Percentiles rank a stretch among this genome's conserved stretches.
phyloP scores from a whole-genome alignment of 1,140 invertebrate genomes.

The Bathynomus jamesi region DNA sequence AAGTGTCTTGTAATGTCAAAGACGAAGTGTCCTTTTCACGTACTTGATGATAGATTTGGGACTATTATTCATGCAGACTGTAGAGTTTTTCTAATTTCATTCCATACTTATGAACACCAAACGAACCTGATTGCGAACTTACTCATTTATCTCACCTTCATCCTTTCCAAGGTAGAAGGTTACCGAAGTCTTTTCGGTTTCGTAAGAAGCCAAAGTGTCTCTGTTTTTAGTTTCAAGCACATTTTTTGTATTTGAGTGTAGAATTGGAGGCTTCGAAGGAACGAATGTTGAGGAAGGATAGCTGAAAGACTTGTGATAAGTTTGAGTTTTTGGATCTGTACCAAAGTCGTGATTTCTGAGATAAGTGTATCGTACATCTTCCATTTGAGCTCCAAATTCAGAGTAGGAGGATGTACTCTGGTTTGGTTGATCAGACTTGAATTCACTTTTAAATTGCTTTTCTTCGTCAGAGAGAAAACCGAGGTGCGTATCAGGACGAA shows the following conservation, averaged over 20 bases:
- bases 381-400: background rate
- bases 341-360: background rate
- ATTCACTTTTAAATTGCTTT: background rate
- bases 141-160: conserved; percentile 66
- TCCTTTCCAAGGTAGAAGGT: conserved; percentile 54
- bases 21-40: too few relatives aligned
- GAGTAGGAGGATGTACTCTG: background rate
- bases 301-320: background rate
- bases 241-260: background rate
- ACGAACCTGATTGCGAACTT: conserved; percentile 48
- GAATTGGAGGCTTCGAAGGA: background rate
- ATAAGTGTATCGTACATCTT: background rate
- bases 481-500: conserved; percentile 36
- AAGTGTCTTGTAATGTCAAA: too few relatives aligned
- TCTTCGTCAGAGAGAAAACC: conserved; percentile 21
- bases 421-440: too few relatives aligned
- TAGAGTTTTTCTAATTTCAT: too few relatives aligned
- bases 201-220: background rate
- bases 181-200: conserved; percentile 11
- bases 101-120: too few relatives aligned
- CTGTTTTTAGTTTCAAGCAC: background rate
- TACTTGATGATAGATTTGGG: too few relatives aligned
- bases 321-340: background rate
- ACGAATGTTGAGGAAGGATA: background rate
- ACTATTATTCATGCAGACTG: too few relatives aligned